Evolutionary conservation across 2,797 vertebrate species (phyloP).

Genomic region (Cirrhinus mrigala): DNA sequence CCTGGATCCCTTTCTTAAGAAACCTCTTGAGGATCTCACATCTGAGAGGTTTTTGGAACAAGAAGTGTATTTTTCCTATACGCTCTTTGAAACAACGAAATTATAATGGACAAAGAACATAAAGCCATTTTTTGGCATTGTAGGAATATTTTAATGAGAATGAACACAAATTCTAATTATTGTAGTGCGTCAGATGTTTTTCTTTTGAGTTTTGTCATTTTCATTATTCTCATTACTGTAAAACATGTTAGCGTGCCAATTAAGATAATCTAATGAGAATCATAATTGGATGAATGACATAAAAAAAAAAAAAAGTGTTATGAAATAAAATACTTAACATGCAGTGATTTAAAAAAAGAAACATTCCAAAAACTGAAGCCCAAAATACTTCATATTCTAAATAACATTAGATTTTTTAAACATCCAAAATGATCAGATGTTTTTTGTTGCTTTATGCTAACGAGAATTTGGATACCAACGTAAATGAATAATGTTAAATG

Average conservation of each 20-base stretch:
- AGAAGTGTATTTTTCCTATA: neutral
- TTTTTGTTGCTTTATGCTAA: neutral
- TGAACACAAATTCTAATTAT: neutral
- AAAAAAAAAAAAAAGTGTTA: neutral
- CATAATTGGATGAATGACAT: neutral
- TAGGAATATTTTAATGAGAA: neutral
- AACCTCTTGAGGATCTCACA: neutral
- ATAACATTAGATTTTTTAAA: too few species aligned
- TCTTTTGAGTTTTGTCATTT: neutral
- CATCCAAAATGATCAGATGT: too few species aligned
- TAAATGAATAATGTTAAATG: neutral
- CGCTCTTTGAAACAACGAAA: too few species aligned
- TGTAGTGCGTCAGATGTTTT: neutral
- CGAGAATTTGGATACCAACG: neutral
- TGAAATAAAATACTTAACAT: neutral
- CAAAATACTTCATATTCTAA: neutral
- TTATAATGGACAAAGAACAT: neutral
- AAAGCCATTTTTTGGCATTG: neutral
- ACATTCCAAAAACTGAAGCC: neutral
- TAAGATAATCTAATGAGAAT: neutral
- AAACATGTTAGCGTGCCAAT: neutral
- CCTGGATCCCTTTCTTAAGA: neutral
- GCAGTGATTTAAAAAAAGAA: neutral
- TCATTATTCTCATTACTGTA: neutral
- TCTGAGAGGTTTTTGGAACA: neutral